Conservation (phyloP, 2,888 invertebrate genomes). For the Calliphora vomitoria region DNA sequence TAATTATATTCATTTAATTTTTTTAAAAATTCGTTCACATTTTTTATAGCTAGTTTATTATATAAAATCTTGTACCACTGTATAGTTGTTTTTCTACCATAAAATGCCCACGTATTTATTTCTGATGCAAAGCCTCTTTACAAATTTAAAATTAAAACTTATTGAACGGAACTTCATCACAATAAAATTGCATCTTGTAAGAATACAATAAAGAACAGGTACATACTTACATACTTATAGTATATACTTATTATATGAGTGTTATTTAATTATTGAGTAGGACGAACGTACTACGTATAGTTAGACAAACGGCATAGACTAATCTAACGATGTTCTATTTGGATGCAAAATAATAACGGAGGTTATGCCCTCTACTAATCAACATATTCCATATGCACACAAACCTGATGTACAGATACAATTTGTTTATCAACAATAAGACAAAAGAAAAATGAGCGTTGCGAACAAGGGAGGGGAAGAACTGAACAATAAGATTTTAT, state of each 20-base stretch:
- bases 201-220: constrained; percentile 4
- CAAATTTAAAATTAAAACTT: constrained; percentile 20
- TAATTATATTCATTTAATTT: no score
- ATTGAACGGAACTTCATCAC: constrained; percentile 26
- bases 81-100: not conserved
- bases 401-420: constrained; percentile 23
- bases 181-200: constrained; percentile 31
- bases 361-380: constrained; percentile 56
- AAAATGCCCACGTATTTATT: constrained; percentile 7
- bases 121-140: not conserved
- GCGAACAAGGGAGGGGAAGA: not conserved
- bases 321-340: constrained; percentile 50
- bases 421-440: constrained; percentile 35
- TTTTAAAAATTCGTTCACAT: no score
- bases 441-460: not conserved
- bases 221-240: no score
- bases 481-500: constrained; percentile 29
- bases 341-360: constrained; percentile 25
- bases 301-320: constrained; percentile 14
- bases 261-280: constrained; percentile 30
- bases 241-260: not conserved
- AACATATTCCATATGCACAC: constrained; percentile 32
- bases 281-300: not conserved
- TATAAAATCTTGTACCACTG: not conserved
- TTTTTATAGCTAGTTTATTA: no score